Evolutionary conservation across 1,140 invertebrate genomes (phyloP), one percentile per base, ranked within the genome.

Genomic region (Bombyx mandarina): DNA sequence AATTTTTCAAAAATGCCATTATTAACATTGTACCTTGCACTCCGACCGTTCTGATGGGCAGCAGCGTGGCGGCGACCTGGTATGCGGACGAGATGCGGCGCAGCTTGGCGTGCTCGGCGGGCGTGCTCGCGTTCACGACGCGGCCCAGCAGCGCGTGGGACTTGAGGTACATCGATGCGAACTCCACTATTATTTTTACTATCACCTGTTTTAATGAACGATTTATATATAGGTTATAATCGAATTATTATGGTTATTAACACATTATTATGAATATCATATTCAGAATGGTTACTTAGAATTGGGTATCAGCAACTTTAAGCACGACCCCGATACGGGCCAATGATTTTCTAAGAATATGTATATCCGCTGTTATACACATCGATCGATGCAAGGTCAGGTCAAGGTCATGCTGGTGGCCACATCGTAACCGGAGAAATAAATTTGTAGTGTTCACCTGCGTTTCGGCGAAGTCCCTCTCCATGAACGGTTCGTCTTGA

Each of bases 1-100:
- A 18, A 18, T 18, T 18, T 18, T 18, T 18, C 12, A 35, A 35
- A 35, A 35, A 35, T 35, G 26, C 26, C 26, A 35, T 35, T 35
- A 5, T 35, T 8, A 35, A 52, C 4, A 35, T 43, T n/a, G 35
- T 54, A 96, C 89, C 98, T 92, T 99, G 98, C 54, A 99, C 98
- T 49, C 98, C 98, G 45, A 99, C 98, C 66, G 95, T 97, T 66
- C 97, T 93, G 62, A 99, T 94, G 43, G 98, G 98, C 75, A 99
- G 89, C 58, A 99, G 86, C 5, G 95, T 96, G 43, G 96, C 95
- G 48, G 93, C 91, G 51, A 97, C 89, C 63, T 94, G 93, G 75
- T 94, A 91, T 76, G 92, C 92, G 68, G 90, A 92, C 10, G 96
- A 96, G 77, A 97, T 94, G 79, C 92, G 90, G 67, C 91, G 84